Evolutionary conservation across 2,888 invertebrate species (phyloP), one percentile per base, ranked within the genome.

Genomic region (Acronicta leporina): DNA sequence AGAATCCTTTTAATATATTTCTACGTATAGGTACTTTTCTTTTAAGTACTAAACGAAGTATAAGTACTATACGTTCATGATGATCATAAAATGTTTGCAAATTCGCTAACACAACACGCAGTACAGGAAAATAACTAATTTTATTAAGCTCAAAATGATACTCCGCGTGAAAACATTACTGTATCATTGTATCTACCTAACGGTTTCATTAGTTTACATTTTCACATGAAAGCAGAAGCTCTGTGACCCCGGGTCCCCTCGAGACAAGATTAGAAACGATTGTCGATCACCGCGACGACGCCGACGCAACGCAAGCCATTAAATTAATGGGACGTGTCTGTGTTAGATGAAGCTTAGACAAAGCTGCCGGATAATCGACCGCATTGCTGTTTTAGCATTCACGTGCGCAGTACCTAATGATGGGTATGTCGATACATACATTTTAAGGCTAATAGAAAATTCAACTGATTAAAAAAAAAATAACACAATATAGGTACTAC

Each of bases 41-140:
- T n/a, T n/a, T n/a, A n/a, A n/a, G n/a, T n/a, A n/a, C n/a, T n/a
- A n/a, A n/a, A n/a, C n/a, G n/a, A n/a, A n/a, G n/a, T n/a, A n/a
- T n/a, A n/a, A n/a, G n/a, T n/a, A n/a, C n/a, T n/a, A n/a, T n/a
- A n/a, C n/a, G n/a, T 20, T 20, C 20, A 20, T 3, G 20, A 20
- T 20, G n/a, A 20, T 20, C 20, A 20, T 14, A 58, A 51, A 43
- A 45, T 25, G 43, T 41, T 42, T 15, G 33, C 41, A 20, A 49
- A 43, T 41, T n/a, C 1, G 38, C n/a, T 5, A 38, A 6, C 6
- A 38, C n/a, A n/a, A n/a, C 38, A 41, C 27, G 4, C 41, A 49
- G 20, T 45, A 27, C 54, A 56, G 83, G 85, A 86, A 88, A 86
- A 83, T 77, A 80, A 82, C 79, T 77, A 68, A 75, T 69, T 69